Conservation (phyloP, 2,888 invertebrate species). For the Eupsilia transversa region DNA sequence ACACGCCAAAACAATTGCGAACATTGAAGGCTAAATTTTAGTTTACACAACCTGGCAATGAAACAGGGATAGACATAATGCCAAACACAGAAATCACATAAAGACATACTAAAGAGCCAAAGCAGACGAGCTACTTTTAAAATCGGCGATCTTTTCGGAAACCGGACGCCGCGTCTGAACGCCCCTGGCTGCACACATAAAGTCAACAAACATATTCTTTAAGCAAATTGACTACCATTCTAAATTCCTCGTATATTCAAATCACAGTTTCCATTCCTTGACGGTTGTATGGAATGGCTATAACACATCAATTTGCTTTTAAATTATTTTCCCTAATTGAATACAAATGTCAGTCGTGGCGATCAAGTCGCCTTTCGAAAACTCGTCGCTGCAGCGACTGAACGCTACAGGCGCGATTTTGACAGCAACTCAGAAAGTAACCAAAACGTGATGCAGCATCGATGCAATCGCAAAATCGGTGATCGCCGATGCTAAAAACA, state of each 20-base stretch:
- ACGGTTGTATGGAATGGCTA: too few relatives aligned
- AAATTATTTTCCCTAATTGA: background rate
- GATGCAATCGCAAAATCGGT: background rate
- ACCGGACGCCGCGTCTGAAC: background rate
- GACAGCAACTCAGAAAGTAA: too few relatives aligned
- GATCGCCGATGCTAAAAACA: background rate
- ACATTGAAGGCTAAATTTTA: conserved; percentile 7
- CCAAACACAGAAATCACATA: conserved; percentile 8
- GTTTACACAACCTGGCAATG: conserved; percentile 38
- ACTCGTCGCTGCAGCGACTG: background rate
- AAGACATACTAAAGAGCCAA: background rate
- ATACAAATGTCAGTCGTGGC: too few relatives aligned
- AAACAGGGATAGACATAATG: conserved; percentile 20
- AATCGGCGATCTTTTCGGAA: background rate
- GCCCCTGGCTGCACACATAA: background rate
- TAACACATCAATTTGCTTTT: too few relatives aligned
- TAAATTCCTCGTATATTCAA: background rate
- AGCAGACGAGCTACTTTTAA: conserved; percentile 18
- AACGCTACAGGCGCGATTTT: background rate
- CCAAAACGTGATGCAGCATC: background rate
- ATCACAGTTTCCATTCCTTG: background rate
- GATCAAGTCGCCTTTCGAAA: background rate
- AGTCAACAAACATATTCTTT: background rate
- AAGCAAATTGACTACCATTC: background rate
- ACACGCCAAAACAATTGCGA: background rate